A percentile compares a stretch with the other conserved stretches of the same genome.
Evolutionary conservation across 2,888 invertebrate genomes (phyloP).

Genomic region (Argyresthia goedartella): DNA sequence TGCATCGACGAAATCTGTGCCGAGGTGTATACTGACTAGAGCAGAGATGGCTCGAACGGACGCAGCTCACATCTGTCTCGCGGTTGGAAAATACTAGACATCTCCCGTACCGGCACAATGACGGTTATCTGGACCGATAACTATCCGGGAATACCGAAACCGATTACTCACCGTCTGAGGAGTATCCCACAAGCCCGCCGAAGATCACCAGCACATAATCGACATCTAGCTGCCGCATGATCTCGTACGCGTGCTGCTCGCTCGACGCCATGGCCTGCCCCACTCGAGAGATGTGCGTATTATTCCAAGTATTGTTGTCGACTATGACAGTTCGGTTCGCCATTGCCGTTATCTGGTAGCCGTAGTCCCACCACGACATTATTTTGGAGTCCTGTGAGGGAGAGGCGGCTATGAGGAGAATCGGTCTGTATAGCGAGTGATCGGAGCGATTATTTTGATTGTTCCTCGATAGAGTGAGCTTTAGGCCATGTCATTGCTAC

Average conservation of each 20-base stretch:
- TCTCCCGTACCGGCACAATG: too few relatives aligned
- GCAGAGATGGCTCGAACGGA: too few relatives aligned
- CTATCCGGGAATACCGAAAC: too few relatives aligned
- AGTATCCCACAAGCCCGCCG: conserved; percentile 98
- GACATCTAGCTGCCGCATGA: conserved; percentile 97
- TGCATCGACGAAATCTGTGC: too few relatives aligned
- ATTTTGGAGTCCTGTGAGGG: conserved; percentile 85
- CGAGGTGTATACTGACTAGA: too few relatives aligned
- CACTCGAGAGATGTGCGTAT: conserved; percentile 97
- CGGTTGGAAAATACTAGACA: too few relatives aligned
- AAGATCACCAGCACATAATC: conserved; percentile 98
- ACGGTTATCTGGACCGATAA: too few relatives aligned
- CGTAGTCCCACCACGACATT: conserved; percentile 99
- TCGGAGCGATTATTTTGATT: too few relatives aligned
- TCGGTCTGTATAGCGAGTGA: too few relatives aligned
- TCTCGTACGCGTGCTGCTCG: conserved; percentile 97
- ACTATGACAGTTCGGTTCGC: conserved; percentile 98
- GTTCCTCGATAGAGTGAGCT: too few relatives aligned
- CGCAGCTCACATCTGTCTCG: too few relatives aligned
- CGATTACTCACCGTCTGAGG: conserved; percentile 93
- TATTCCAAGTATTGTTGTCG: conserved; percentile 99
- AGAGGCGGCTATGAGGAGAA: not conserved
- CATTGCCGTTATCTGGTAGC: conserved; percentile 99
- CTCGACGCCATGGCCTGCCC: conserved; percentile 99
- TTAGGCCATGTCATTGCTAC: too few relatives aligned